Conservation (phyloP, 2,888 invertebrate genomes). For the Ellobium chinense region DNA sequence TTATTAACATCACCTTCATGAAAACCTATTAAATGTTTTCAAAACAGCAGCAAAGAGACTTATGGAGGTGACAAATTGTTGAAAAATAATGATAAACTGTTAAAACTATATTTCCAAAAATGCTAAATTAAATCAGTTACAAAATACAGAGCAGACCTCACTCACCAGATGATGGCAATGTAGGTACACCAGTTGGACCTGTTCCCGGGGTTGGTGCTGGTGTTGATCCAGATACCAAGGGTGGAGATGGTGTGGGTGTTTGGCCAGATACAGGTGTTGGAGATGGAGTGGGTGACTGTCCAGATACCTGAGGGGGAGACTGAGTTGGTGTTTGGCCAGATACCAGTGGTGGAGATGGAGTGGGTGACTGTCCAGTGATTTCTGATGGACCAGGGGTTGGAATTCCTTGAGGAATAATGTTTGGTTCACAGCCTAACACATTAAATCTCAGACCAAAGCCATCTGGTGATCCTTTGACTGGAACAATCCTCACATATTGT, state of each 20-base stretch:
- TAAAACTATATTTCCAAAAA: no score
- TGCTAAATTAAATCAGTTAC: no score
- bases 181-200: constrained; percentile 33
- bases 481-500: constrained; percentile 63
- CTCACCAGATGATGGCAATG: not conserved
- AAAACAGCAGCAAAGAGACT: no score
- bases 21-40: no score
- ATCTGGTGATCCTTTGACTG: constrained; percentile 52
- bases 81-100: no score
- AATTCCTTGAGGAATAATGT: constrained; percentile 29
- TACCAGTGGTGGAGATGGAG: no score
- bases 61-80: no score
- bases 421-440: constrained; percentile 67
- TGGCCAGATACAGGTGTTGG: constrained; percentile 3
- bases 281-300: constrained; percentile 38
- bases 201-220: constrained; percentile 11
- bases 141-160: not conserved
- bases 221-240: not conserved
- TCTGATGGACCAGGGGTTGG: constrained; percentile 29
- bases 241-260: not conserved
- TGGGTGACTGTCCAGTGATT: no score
- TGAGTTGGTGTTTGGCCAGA: no score
- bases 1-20: no score
- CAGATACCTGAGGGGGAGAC: no score
- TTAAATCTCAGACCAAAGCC: constrained; percentile 62